phyloP scores from a whole-genome alignment of 2,797 vertebrate species.

The Brachymystax lenok region DNA sequence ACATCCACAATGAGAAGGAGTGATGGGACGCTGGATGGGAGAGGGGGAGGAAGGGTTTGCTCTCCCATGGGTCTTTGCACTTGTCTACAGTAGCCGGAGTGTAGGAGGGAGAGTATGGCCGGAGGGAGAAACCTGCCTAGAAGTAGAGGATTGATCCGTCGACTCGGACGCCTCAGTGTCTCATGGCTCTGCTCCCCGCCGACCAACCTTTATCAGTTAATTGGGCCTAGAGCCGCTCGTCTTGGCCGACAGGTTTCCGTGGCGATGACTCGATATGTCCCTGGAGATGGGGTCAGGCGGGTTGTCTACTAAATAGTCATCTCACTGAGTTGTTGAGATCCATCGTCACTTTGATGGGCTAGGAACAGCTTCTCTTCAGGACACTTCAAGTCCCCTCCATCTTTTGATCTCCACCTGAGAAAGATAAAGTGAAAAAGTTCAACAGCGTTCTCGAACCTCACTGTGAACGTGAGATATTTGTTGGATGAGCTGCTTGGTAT shows the following conservation, averaged over 20 bases:
- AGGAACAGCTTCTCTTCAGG: background rate
- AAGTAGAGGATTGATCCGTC: background rate
- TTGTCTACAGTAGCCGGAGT: background rate
- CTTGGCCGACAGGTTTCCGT: conserved; percentile 42
- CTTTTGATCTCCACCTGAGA: background rate
- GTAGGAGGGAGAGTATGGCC: background rate
- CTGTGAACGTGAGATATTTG: background rate
- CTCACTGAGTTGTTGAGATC: conserved; percentile 13
- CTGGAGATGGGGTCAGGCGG: conserved; percentile 5
- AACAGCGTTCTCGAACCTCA: background rate
- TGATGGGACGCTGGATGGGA: background rate
- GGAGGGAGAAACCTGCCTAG: background rate
- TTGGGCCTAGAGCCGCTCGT: conserved; percentile 59
- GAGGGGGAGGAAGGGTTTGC: no score
- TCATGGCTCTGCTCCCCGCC: conserved; percentile 45
- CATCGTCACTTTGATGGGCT: conserved; percentile 20
- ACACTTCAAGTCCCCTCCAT: background rate
- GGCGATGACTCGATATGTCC: conserved; percentile 44
- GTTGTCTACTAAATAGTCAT: conserved; percentile 33
- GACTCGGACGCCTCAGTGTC: conserved; percentile 29
- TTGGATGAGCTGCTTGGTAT: background rate
- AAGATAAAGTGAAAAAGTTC: background rate
- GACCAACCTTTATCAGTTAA: conserved; percentile 66
- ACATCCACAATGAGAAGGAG: no score
- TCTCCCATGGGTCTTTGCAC: background rate